Percentiles rank a stretch among this genome's conserved stretches.
phyloP scores from a whole-genome alignment of 2,888 invertebrate genomes.

The Microctonus aethiopoides region DNA sequence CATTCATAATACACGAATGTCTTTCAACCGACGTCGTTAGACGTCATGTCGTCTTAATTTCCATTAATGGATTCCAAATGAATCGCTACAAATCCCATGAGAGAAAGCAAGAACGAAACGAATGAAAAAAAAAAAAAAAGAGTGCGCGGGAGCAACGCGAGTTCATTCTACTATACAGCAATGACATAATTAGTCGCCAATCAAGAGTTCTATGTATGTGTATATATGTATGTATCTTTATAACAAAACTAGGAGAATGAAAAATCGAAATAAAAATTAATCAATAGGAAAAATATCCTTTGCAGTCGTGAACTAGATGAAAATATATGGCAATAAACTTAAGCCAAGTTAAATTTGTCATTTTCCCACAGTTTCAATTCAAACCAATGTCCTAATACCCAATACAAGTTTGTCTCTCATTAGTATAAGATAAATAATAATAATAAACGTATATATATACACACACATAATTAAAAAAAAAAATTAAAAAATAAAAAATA shows the following conservation, averaged over 20 bases:
- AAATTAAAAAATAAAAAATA: background rate
- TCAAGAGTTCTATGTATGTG: constrained; percentile 33
- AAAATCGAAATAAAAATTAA: constrained; percentile 5
- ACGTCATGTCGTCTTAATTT: constrained; percentile 24
- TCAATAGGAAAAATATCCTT: background rate
- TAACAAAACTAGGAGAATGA: constrained; percentile 10
- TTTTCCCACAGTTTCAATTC: constrained; percentile 30
- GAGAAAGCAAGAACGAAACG: constrained; percentile 10
- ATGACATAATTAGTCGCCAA: constrained; percentile 40
- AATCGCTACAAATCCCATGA: constrained; percentile 36
- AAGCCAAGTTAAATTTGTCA: constrained; percentile 6
- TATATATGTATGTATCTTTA: too few species aligned
- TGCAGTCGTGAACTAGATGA: constrained; percentile 2
- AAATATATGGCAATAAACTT: constrained; percentile 13
- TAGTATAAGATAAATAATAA: background rate
- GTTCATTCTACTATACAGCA: constrained; percentile 11
- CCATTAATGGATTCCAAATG: constrained; percentile 35
- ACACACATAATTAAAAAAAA: background rate
- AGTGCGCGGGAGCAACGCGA: too few species aligned
- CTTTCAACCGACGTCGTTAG: constrained; percentile 12
- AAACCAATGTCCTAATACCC: background rate
- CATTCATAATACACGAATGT: background rate
- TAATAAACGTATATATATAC: too few species aligned
- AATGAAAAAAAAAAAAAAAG: background rate
- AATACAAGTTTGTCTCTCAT: background rate